phyloP scores from a whole-genome alignment of 2,797 vertebrate genomes.

The Galagoides demidoff region DNA sequence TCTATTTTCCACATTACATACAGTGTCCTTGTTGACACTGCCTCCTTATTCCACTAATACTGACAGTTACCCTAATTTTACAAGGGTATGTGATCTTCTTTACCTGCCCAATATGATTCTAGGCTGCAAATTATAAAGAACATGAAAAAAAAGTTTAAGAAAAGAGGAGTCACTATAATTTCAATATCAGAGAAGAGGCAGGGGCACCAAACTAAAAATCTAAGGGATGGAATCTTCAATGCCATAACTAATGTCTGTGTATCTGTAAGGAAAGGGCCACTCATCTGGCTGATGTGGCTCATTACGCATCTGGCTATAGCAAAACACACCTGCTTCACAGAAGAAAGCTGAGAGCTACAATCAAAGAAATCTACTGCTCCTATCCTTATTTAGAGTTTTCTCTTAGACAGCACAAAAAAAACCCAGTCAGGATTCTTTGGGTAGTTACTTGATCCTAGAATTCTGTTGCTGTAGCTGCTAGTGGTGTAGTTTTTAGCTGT shows the following conservation, averaged over 20 bases:
- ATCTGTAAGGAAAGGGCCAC: not conserved
- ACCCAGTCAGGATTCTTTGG: not conserved
- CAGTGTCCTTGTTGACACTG: not conserved
- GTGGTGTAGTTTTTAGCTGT: not conserved
- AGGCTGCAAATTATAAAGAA: not conserved
- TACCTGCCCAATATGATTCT: not conserved
- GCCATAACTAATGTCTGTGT: not conserved
- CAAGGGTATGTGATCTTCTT: not conserved
- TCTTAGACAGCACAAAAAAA: not conserved
- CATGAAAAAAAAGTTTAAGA: not conserved
- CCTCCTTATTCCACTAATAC: not conserved
- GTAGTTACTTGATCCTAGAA: not conserved
- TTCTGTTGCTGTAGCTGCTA: not conserved
- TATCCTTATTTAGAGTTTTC: not conserved
- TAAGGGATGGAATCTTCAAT: not conserved
- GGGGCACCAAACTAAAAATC: not conserved
- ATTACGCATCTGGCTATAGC: not conserved
- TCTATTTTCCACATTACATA: not conserved
- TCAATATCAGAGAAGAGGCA: not conserved
- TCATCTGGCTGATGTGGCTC: not conserved
- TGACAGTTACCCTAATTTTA: not conserved
- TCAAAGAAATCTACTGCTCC: not conserved
- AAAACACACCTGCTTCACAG: not conserved
- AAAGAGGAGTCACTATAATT: not conserved
- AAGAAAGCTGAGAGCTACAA: not conserved